Percentiles rank a stretch among this genome's conserved stretches.
Evolutionary conservation across 2,113 vertebrate species (phyloP).

Genomic region (Murina feae): DNA sequence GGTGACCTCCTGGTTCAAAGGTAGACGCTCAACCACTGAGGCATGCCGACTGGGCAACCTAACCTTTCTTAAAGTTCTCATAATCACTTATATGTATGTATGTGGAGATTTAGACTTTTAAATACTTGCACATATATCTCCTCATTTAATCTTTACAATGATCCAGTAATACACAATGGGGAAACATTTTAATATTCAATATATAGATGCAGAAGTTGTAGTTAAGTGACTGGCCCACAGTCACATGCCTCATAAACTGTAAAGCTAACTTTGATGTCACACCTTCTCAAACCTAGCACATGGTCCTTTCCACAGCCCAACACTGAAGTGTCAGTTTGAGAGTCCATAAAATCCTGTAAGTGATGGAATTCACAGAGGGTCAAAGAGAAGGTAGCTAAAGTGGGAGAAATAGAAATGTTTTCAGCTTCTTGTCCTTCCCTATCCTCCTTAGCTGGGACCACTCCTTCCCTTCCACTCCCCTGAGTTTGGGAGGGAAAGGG

Average conservation of each 20-base stretch:
- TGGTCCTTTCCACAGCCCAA: background rate
- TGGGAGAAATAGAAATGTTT: background rate
- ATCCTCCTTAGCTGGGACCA: background rate
- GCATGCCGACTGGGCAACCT: too few relatives aligned
- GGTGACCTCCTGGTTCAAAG: too few relatives aligned
- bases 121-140: background rate
- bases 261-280: background rate
- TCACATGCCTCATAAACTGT: background rate
- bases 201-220: background rate
- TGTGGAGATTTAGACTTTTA: background rate
- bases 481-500: background rate
- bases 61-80: constrained; percentile 8
- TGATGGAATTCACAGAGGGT: background rate
- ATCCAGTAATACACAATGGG: background rate
- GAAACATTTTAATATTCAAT: background rate
- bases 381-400: background rate
- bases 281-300: background rate
- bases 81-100: background rate
- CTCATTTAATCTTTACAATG: background rate
- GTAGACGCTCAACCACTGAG: too few relatives aligned
- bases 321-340: background rate
- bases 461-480: background rate
- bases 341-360: background rate
- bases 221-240: background rate
- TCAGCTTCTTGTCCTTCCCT: background rate